Evolutionary conservation across 2,888 invertebrate genomes (phyloP).

Genomic region (Auanema freiburgensis): DNA sequence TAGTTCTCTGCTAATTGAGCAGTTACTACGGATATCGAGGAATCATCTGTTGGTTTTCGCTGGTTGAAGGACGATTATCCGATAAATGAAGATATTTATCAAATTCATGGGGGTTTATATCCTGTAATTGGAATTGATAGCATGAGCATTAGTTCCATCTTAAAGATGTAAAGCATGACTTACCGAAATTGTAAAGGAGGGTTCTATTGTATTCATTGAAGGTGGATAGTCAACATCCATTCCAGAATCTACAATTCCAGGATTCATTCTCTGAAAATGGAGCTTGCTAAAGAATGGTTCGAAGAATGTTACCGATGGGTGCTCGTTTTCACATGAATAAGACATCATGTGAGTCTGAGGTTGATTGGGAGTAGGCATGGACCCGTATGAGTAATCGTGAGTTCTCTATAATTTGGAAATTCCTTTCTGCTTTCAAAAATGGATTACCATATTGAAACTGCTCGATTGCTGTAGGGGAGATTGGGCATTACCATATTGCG

Average conservation of each 20-base stretch:
- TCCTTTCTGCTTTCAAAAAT: too few species aligned
- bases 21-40: too few species aligned
- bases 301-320: background rate
- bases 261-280: background rate
- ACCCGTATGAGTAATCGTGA: too few species aligned
- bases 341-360: too few species aligned
- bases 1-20: too few species aligned
- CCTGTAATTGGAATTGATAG: constrained; percentile 22
- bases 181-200: constrained; percentile 14
- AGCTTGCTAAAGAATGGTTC: background rate
- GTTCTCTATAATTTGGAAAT: too few species aligned
- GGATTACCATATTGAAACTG: too few species aligned
- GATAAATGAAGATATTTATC: constrained; percentile 39
- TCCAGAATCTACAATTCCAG: constrained; percentile 17
- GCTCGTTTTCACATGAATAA: background rate
- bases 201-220: constrained; percentile 4
- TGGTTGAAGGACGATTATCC: too few species aligned
- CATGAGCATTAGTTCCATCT: background rate
- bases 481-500: background rate
- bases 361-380: too few species aligned
- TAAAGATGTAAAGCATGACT: background rate
- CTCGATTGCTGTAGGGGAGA: constrained; percentile 1
- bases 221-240: constrained; percentile 21
- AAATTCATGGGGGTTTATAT: constrained; percentile 43
- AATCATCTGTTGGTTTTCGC: too few species aligned